Percentiles rank a stretch among this genome's conserved stretches.
phyloP scores from a whole-genome alignment of 2,113 vertebrate genomes.

The Saguinus midas region DNA sequence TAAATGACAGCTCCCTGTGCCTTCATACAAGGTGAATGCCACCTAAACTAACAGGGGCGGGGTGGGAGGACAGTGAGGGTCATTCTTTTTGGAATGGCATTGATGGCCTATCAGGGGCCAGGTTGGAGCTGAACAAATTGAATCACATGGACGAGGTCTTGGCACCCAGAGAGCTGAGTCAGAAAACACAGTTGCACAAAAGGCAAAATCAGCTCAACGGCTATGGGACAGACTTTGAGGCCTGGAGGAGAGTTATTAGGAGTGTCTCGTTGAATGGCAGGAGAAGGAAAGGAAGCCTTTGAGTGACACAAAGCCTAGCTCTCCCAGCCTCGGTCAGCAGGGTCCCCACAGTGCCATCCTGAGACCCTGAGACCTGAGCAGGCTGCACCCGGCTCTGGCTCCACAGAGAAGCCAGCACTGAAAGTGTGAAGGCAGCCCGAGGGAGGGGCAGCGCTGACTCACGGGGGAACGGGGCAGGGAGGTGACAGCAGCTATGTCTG shows the following conservation, averaged over 20 bases:
- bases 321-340: neutral
- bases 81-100: neutral
- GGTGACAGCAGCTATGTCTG: neutral
- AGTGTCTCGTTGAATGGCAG: neutral
- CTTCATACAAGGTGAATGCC: neutral
- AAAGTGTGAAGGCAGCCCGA: neutral
- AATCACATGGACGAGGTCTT: neutral
- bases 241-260: neutral
- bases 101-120: neutral
- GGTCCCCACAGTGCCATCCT: neutral
- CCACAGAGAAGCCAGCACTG: neutral
- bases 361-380: neutral
- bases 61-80: no score
- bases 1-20: neutral
- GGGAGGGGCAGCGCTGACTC: neutral
- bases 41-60: neutral
- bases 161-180: neutral
- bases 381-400: neutral
- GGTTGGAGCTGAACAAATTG: neutral
- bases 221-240: neutral
- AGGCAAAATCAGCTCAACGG: neutral
- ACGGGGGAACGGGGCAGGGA: accelerated
- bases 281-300: accelerated
- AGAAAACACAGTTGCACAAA: neutral
- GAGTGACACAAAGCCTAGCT: neutral